Conservation (phyloP, 1,140 invertebrate species). For the Zaprionus gabonicus region DNA sequence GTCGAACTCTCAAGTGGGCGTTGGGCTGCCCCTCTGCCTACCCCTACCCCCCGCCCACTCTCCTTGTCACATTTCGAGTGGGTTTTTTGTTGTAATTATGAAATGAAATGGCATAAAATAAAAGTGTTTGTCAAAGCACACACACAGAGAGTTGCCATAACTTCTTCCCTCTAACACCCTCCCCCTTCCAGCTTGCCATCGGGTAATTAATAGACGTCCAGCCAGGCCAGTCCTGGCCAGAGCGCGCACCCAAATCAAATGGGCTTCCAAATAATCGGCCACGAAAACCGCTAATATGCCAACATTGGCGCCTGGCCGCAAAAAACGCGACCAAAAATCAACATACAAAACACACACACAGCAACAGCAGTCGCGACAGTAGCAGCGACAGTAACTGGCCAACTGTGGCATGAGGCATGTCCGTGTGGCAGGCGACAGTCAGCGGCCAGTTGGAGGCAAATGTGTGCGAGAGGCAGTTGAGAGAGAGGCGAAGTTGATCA, state of each 20-base stretch:
- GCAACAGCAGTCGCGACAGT: slow-evolving; percentile 1
- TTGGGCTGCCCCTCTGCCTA: neutral
- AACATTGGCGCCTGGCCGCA: slow-evolving; percentile 36
- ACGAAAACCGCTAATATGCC: slow-evolving; percentile 72
- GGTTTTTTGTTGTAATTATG: slow-evolving; percentile 56
- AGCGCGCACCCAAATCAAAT: slow-evolving; percentile 52
- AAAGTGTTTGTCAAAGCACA: slow-evolving; percentile 38
- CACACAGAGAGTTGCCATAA: neutral
- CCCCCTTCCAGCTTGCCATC: no score
- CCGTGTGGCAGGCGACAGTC: slow-evolving; percentile 32
- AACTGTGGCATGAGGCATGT: slow-evolving; percentile 28
- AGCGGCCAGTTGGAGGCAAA: neutral
- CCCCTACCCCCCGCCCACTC: neutral
- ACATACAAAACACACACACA: slow-evolving; percentile 37
- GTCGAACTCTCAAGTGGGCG: slow-evolving; percentile 9
- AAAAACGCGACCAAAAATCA: slow-evolving; percentile 57
- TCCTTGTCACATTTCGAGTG: slow-evolving; percentile 48
- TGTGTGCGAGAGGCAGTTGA: slow-evolving; percentile 9
- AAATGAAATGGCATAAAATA: slow-evolving; percentile 53
- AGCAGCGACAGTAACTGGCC: neutral
- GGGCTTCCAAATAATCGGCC: slow-evolving; percentile 67
- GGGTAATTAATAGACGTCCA: slow-evolving; percentile 40
- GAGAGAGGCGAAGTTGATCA: neutral
- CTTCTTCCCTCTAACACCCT: no score
- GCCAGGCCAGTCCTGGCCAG: neutral